Evolutionary conservation across 1,140 invertebrate genomes (phyloP).

Genomic region (Hycleus phaleratus): DNA sequence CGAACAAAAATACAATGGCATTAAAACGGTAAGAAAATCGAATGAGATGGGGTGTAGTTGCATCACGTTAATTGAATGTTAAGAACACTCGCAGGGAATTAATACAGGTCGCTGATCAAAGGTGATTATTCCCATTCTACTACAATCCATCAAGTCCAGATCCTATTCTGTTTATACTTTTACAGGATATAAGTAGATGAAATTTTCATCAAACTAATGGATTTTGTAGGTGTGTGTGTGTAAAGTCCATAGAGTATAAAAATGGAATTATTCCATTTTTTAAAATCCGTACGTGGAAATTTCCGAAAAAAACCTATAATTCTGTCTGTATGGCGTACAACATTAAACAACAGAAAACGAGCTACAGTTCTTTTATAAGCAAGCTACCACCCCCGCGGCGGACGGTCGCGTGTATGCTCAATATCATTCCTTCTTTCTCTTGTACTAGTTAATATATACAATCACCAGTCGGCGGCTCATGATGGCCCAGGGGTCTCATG

Average conservation of each 20-base stretch:
- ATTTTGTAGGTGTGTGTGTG: background rate
- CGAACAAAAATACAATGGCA: too few species aligned
- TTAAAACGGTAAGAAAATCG: too few species aligned
- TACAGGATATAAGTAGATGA: too few species aligned
- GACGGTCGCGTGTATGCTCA: conserved; percentile 32
- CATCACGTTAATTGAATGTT: conserved; percentile 25
- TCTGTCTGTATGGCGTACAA: background rate
- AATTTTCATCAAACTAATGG: too few species aligned
- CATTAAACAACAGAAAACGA: conserved; percentile 19
- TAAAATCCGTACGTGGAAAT: too few species aligned
- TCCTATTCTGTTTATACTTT: background rate
- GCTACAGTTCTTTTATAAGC: conserved; percentile 27
- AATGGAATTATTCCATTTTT: too few species aligned
- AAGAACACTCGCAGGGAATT: conserved; percentile 21
- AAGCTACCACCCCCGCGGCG: conserved; percentile 37
- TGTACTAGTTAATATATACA: conserved; percentile 21
- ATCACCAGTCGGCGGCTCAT: conserved; percentile 28
- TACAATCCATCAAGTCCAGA: conserved; percentile 17
- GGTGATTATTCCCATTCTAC: conserved; percentile 16
- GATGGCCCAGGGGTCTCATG: conserved; percentile 32
- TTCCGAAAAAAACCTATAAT: too few species aligned
- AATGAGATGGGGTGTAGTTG: conserved; percentile 9
- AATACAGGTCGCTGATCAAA: conserved; percentile 19
- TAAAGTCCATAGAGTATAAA: too few species aligned
- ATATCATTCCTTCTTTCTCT: conserved; percentile 7